Evolutionary conservation across 1,140 invertebrate species (phyloP).

Genomic region (Coenobita brevimanus): DNA sequence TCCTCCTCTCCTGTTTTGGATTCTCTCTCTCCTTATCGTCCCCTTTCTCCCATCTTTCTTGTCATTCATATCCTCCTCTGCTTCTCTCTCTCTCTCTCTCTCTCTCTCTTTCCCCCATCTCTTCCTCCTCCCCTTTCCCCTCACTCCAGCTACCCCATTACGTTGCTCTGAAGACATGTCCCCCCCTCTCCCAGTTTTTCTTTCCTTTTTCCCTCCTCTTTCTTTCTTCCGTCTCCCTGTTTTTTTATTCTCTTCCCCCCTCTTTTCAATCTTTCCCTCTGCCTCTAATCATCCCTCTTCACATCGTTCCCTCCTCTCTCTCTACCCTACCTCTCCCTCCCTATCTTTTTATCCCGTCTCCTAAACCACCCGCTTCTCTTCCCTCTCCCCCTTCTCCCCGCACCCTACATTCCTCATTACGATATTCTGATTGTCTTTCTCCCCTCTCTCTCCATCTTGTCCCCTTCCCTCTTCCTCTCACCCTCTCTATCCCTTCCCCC

Average conservation of each 20-base stretch:
- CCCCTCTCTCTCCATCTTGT: not conserved
- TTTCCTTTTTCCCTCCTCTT: not conserved
- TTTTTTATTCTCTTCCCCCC: not conserved
- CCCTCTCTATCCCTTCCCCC: not conserved
- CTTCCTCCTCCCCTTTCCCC: not conserved
- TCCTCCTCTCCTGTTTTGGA: no score
- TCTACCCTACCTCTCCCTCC: not conserved
- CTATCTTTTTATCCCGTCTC: not conserved
- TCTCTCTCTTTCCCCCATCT: not conserved
- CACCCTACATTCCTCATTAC: not conserved
- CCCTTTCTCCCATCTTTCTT: no score
- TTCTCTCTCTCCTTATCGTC: no score
- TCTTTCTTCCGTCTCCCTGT: not conserved
- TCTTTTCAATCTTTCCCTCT: not conserved
- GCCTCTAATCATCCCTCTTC: no score
- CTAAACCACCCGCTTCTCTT: not conserved
- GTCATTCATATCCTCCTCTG: not conserved
- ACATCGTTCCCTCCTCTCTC: not conserved
- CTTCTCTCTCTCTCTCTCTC: not conserved
- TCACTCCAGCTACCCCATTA: not conserved
- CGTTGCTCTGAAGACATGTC: no score
- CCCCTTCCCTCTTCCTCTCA: not conserved
- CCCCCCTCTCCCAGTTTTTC: not conserved
- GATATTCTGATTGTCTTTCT: not conserved
- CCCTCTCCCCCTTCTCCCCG: not conserved